Evolutionary conservation across 2,113 vertebrate species (phyloP).

Genomic region (Ameiurus melas): DNA sequence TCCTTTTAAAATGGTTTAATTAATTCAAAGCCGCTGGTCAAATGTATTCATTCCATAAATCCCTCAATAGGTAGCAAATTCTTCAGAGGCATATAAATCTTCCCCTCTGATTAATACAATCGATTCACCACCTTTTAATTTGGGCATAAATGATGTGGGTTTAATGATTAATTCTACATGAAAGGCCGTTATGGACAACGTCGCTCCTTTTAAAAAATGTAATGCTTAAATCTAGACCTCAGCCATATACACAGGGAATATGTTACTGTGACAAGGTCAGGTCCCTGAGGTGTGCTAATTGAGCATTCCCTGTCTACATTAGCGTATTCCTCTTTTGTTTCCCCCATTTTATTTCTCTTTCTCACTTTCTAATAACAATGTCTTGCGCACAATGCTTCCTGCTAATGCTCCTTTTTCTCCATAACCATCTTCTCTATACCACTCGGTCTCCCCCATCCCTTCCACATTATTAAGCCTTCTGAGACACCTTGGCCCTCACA

Average conservation of each 20-base stretch:
- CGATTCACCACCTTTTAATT: too few relatives aligned
- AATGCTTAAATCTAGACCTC: too few relatives aligned
- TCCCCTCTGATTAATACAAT: too few relatives aligned
- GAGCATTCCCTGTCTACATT: not conserved
- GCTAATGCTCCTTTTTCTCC: not conserved
- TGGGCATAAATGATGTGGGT: too few relatives aligned
- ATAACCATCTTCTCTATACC: not conserved
- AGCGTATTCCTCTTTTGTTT: not conserved
- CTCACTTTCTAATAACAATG: not conserved
- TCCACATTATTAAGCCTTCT: slow-evolving; percentile 12
- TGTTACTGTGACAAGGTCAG: not conserved
- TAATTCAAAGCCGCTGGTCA: too few relatives aligned
- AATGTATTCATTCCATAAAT: too few relatives aligned
- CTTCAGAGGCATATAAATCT: too few relatives aligned
- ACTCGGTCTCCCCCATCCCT: not conserved
- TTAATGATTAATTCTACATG: too few relatives aligned
- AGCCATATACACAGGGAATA: not conserved
- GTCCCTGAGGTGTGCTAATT: not conserved
- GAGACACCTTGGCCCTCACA: slow-evolving; percentile 20
- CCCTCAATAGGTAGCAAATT: too few relatives aligned
- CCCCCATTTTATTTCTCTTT: not conserved
- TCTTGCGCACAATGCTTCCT: slow-evolving; percentile 6
- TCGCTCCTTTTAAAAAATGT: too few relatives aligned
- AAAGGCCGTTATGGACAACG: too few relatives aligned
- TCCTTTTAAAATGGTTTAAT: too few relatives aligned